These are phyloP conservation scores for Eupithecia subumbrata DNA, from an alignment of 2,888 invertebrate genomes.

Conservation along the genomic window DNA sequence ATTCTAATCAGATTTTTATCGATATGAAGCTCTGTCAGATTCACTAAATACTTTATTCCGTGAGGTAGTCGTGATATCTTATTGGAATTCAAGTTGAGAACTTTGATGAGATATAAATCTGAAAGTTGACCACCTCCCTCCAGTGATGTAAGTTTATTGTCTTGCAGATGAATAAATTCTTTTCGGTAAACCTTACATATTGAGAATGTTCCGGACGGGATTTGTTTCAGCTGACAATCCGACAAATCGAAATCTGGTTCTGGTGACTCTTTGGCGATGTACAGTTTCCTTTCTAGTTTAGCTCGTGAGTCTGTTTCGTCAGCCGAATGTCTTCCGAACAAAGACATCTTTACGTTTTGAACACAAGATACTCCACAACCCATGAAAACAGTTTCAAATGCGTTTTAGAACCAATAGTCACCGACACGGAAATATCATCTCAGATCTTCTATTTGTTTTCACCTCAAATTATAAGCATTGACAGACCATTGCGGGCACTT, in stretches of 20 bases:
- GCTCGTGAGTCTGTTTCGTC: conserved; percentile 61
- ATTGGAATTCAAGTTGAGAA: conserved; percentile 88
- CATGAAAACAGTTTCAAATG: conserved; percentile 62
- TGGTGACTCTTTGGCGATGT: conserved; percentile 88
- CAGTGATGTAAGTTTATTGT: conserved; percentile 88
- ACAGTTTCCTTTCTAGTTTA: conserved; percentile 74
- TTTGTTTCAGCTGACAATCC: conserved; percentile 88
- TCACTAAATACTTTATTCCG: conserved; percentile 86
- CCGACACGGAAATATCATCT: conserved; percentile 53
- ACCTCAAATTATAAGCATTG: not conserved
- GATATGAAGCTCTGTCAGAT: conserved; percentile 89
- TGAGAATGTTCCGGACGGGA: conserved; percentile 91
- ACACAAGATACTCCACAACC: conserved; percentile 78
- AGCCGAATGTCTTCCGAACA: conserved; percentile 68
- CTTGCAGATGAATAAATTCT: conserved; percentile 86
- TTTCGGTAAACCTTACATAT: conserved; percentile 93
- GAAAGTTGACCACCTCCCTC: conserved; percentile 88
- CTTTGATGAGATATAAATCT: conserved; percentile 87
- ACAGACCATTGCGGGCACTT: not conserved
- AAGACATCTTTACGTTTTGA: conserved; percentile 71
- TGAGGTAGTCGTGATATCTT: conserved; percentile 85
- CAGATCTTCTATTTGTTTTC: not conserved
- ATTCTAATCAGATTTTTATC: conserved; percentile 88
- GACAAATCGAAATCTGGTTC: conserved; percentile 92
- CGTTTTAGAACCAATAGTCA: conserved; percentile 51